Evolutionary conservation across 2,113 vertebrate genomes (phyloP), one percentile per base, ranked within the genome.

Genomic region (Mormyrus lacerda): DNA sequence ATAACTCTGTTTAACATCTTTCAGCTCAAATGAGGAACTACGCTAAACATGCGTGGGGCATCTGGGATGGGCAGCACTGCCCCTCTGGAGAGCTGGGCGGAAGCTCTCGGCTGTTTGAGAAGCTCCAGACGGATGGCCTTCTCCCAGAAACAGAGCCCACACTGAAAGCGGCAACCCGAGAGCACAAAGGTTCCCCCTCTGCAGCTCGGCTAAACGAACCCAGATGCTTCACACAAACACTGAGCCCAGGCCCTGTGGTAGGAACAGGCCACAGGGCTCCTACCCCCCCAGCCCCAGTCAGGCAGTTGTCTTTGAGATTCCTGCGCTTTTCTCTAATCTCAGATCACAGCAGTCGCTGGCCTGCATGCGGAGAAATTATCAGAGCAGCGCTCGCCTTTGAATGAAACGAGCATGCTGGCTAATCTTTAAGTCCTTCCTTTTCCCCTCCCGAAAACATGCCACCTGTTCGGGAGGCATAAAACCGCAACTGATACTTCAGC

Each of bases 1-100:
- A 97, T 96, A 95, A 96, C 95, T 96, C 97, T 98, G 97, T 94
- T 97, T 95, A 97, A 95, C 94, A 92, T 99, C 97, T 97, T 97
- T 99, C 97, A 97, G 94, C 97, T 97, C 94, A 95, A 96, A 98
- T 98, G 97, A 98, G 96, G 95, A 93, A 92, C 92, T 96, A 98
- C 95, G 94, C 93, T 97, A 96, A 97, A 95, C 97, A 98, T 97
- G 94, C 96, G 95, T 94, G 91, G 91, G 95, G 96, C 97, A 97
- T 97, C 95, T 97, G 97, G 95, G 96, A 95, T 93, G 95, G 95
- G 95, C 95, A 90, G 96, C 97, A 97, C 96, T 97, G 93, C 94
- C 95, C 94, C 96, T 96, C 95, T 95, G 94, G 94, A 94, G 95
- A 93, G 95, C 95, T 91, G 91, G 91, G 94, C 95, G 94, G 95